Conservation (phyloP, 2,888 invertebrate genomes). For the Dynastes maya region DNA sequence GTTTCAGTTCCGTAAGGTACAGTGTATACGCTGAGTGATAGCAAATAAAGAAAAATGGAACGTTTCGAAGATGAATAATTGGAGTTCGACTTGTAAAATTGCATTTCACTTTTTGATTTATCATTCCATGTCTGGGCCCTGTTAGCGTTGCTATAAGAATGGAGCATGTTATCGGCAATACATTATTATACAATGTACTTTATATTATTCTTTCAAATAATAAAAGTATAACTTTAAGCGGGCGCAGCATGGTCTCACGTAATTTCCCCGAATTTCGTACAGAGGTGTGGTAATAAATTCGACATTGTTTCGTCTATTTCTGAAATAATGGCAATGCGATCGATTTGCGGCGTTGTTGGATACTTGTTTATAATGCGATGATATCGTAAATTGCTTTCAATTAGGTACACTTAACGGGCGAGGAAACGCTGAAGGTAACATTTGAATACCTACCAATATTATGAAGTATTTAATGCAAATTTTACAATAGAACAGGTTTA, state of each 20-base stretch:
- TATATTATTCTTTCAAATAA: neutral
- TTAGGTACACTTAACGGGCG: too few species aligned
- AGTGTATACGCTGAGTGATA: neutral
- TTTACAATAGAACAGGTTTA: too few species aligned
- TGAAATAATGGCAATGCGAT: constrained; percentile 12
- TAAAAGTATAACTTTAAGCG: constrained; percentile 32
- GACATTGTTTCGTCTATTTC: constrained; percentile 41
- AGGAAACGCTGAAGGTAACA: too few species aligned
- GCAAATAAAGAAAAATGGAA: constrained; percentile 24
- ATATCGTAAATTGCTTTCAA: neutral
- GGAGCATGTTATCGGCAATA: constrained; percentile 2
- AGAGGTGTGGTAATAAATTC: constrained; percentile 38
- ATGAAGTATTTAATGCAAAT: too few species aligned
- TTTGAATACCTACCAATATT: too few species aligned
- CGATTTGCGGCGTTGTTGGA: neutral
- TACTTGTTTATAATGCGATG: neutral
- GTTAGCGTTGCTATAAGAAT: constrained; percentile 28
- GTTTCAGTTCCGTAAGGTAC: neutral
- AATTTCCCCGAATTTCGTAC: constrained; percentile 25
- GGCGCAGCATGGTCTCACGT: constrained; percentile 23
- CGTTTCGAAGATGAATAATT: constrained; percentile 35
- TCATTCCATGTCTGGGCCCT: constrained; percentile 25
- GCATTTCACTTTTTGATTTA: constrained; percentile 39
- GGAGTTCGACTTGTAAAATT: constrained; percentile 38
- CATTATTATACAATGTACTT: neutral